Percentiles rank a stretch among this genome's conserved stretches.
phyloP scores from a whole-genome alignment of 2,113 vertebrate species.

The Myrmophylax atrothorax region DNA sequence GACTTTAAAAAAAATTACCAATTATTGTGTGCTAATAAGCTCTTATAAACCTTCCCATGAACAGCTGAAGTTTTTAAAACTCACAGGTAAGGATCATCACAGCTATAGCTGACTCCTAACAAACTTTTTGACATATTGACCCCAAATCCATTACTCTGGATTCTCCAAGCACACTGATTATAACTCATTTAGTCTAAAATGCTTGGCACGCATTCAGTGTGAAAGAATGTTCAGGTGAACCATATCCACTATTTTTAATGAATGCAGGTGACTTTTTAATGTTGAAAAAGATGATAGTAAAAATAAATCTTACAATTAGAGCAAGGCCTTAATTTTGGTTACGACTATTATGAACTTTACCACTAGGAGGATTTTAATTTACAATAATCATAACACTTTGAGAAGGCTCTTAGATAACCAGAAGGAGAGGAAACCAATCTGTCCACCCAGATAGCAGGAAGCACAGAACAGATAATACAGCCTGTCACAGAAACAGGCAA shows the following conservation, averaged over 20 bases:
- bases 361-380: slow-evolving; percentile 32
- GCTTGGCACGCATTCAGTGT: background rate
- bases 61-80: background rate
- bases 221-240: background rate
- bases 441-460: slow-evolving; percentile 27
- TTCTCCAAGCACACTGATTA: background rate
- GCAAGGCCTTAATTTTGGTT: background rate
- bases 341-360: background rate
- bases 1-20: background rate
- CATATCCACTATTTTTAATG: background rate
- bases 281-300: background rate
- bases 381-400: slow-evolving; percentile 35
- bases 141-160: background rate
- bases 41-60: slow-evolving; percentile 10
- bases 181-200: background rate
- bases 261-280: background rate
- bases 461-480: slow-evolving; percentile 60
- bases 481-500: slow-evolving; percentile 68
- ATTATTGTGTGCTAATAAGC: slow-evolving; percentile 25
- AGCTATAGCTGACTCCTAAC: background rate
- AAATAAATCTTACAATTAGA: background rate
- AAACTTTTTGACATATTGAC: background rate
- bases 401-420: background rate
- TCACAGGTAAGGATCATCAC: background rate
- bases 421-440: slow-evolving; percentile 33